A percentile compares a stretch with the other conserved stretches of the same genome.
phyloP scores from a whole-genome alignment of 2,797 vertebrate species.

The Ptychobarbus kaznakovi region DNA sequence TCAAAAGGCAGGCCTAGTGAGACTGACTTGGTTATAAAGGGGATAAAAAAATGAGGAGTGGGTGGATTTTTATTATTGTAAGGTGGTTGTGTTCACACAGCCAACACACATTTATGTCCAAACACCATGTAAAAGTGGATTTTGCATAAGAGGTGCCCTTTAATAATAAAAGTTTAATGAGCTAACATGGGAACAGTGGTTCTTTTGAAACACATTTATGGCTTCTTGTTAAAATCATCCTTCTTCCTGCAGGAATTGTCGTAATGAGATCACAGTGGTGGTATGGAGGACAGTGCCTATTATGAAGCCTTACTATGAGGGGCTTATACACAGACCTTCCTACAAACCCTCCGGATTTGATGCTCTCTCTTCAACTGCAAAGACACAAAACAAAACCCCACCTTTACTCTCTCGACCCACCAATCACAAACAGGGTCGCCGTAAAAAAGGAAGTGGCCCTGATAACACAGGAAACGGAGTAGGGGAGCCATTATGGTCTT shows the following conservation, averaged over 20 bases:
- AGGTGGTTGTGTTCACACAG: no score
- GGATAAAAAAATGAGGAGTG: no score
- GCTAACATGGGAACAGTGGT: background rate
- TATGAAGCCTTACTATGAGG: constrained; percentile 78
- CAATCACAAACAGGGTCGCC: constrained; percentile 80
- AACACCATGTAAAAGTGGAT: no score
- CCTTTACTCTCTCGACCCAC: constrained; percentile 68
- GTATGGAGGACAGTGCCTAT: constrained; percentile 89
- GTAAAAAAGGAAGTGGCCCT: constrained; percentile 70
- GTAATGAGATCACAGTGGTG: constrained; percentile 84
- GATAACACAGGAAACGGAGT: constrained; percentile 65
- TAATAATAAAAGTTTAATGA: background rate
- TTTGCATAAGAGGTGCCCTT: no score
- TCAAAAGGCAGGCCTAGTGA: no score
- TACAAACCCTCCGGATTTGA: constrained; percentile 79
- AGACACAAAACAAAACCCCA: constrained; percentile 79
- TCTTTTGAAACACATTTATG: background rate
- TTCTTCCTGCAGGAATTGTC: constrained; percentile 80
- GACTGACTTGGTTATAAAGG: no score
- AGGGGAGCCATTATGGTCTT: constrained; percentile 55
- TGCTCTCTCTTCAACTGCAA: constrained; percentile 73
- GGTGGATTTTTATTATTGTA: no score
- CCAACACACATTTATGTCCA: no score
- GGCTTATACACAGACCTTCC: constrained; percentile 77
- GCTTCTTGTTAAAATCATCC: background rate